Conservation (phyloP, 1,140 invertebrate genomes). For the Pseudachorutes palmiensis region DNA sequence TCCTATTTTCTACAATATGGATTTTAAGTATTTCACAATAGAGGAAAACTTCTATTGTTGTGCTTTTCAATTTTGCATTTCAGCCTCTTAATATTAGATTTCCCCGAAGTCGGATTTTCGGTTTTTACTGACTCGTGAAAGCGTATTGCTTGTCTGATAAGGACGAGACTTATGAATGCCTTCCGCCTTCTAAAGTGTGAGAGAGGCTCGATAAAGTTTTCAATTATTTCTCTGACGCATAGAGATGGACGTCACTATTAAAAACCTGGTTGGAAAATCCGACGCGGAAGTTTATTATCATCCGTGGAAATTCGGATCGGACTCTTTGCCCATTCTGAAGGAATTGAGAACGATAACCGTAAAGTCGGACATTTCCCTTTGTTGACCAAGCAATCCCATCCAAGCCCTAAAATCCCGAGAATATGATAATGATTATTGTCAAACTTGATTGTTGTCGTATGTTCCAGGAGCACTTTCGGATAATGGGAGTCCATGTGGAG, state of each 20-base stretch:
- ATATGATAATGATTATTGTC: constrained; percentile 8
- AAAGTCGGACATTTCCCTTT: neutral
- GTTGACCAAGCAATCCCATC: neutral
- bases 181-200: no score
- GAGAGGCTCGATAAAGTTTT: no score
- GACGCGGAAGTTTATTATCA: no score
- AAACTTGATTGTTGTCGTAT: constrained; percentile 14
- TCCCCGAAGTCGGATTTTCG: neutral
- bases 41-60: neutral
- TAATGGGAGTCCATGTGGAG: constrained; percentile 37
- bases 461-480: constrained; percentile 32
- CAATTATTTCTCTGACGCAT: no score
- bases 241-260: no score
- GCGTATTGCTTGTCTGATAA: neutral
- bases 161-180: no score
- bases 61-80: constrained; percentile 11
- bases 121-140: neutral
- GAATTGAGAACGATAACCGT: neutral
- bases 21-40: neutral
- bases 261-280: no score
- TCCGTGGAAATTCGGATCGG: no score
- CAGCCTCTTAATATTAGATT: no score
- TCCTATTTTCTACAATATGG: neutral
- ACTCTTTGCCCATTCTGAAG: neutral
- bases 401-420: neutral